Conservation (phyloP, 2,113 vertebrate species). For the Plecotus auritus region DNA sequence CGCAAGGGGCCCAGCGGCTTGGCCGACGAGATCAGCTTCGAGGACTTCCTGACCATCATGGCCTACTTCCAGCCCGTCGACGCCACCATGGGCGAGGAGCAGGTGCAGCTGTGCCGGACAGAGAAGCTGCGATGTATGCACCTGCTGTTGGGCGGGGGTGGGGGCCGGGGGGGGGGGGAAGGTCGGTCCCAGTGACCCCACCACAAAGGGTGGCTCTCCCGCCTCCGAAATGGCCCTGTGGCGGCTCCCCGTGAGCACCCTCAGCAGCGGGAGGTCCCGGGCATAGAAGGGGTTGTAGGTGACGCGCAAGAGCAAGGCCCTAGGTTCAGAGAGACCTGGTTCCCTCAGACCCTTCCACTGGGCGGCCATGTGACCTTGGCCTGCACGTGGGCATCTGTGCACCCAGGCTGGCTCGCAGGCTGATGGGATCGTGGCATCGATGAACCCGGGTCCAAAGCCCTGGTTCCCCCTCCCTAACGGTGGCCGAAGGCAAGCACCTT, state of each 20-base stretch:
- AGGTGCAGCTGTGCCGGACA: conserved; percentile 81
- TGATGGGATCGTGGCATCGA: background rate
- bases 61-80: conserved; percentile 91
- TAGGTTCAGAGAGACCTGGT: background rate
- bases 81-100: conserved; percentile 83
- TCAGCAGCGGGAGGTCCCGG: background rate
- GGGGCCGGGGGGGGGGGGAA: too few relatives aligned
- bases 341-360: fast-evolving
- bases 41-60: conserved; percentile 95
- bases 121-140: conserved; percentile 92
- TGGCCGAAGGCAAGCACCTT: fast-evolving
- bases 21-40: conserved; percentile 87
- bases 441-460: too few relatives aligned
- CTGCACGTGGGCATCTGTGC: fast-evolving
- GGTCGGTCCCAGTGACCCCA: background rate
- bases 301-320: background rate
- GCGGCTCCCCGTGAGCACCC: fast-evolving
- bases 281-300: fast-evolving
- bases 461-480: background rate
- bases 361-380: background rate
- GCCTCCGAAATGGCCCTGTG: fast-evolving
- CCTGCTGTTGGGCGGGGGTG: background rate
- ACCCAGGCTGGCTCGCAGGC: background rate
- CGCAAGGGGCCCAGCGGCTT: conserved; percentile 78
- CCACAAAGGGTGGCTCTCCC: too few relatives aligned